Evolutionary conservation across 2,113 vertebrate genomes (phyloP).

Genomic region (Canis aureus): DNA sequence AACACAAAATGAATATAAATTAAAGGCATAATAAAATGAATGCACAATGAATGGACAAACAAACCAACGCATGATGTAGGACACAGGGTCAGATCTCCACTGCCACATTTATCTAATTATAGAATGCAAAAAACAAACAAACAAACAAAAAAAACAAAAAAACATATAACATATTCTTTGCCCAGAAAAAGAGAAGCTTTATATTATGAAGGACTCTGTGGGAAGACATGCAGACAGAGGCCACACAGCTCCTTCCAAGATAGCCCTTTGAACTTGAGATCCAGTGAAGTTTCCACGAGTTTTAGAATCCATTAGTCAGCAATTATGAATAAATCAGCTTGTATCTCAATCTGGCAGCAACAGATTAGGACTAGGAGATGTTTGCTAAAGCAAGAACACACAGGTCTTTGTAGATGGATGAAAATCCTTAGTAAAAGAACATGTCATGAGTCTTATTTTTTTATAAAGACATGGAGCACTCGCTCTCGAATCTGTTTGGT

Average conservation of each 20-base stretch:
- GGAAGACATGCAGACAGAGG: background rate
- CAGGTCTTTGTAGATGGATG: background rate
- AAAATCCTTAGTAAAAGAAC: background rate
- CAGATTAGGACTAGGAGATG: background rate
- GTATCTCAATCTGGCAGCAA: background rate
- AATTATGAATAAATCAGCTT: background rate
- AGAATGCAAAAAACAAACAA: background rate
- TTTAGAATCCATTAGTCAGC: background rate
- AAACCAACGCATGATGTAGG: background rate
- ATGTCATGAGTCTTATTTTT: background rate
- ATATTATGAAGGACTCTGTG: too few relatives aligned
- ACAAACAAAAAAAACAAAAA: background rate
- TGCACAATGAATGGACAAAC: background rate
- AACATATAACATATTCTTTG: background rate
- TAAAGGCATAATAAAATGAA: background rate
- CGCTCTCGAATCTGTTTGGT: constrained; percentile 60
- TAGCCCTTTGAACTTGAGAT: background rate
- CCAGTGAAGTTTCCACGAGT: background rate
- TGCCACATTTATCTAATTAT: background rate
- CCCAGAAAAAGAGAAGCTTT: background rate
- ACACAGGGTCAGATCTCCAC: background rate
- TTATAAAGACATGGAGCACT: background rate
- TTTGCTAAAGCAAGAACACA: background rate
- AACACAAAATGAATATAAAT: background rate
- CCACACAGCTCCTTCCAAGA: background rate